Base-by-base conservation (phyloP, 2,113 vertebrate species). In the Sylvilagus bachmani region DNA sequence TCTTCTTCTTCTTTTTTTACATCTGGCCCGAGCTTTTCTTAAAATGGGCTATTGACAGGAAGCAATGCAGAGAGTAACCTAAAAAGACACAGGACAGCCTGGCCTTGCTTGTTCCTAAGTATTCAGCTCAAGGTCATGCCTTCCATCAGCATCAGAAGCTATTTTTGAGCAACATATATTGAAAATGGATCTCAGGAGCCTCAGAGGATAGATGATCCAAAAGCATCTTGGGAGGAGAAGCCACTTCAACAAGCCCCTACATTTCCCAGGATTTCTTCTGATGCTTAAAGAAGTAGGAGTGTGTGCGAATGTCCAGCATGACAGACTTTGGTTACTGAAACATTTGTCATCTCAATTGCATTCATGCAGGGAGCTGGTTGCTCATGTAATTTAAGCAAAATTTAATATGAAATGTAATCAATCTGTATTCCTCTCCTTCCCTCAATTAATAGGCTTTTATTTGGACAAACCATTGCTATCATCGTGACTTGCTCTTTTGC, bases 11-110 rank as follows among this genome's bases (percentile, higher is more conserved):
- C 38, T 55, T 80, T 79, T 88, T 94, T 73, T 0, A 51, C 95
- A 90, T 86, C 90, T 90, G 86, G 73, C 73, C 61, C 33, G 88
- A 79, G 82, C 91, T 92, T 93, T 95, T 92, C 92, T 95, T 95
- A 95, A 97, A 95, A 89, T 64, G 58, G 44, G 44, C 82, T 71
- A 49, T 96, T 88, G 95, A 95, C 88, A 1, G 29, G 58, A 96
- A 94, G 93, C 91, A 67, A 83, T 86, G 90, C 24, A 25, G 89
- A 90, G 31, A 61, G 44, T 31, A 36, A 64, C 77, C 89, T 82
- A 25, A 82, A 89, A 88, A 61, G 81, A 79, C 55, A 69, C 22
- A 69, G 87, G n/a, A 24, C 78, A 27, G 9, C 82, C 21, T 55
- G 90, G 90, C 64, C 87, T 94, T 2, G 0, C 38, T 49, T 69